Evolutionary conservation across 2,888 invertebrate genomes (phyloP).

Genomic region (Ormyrus rosae): DNA sequence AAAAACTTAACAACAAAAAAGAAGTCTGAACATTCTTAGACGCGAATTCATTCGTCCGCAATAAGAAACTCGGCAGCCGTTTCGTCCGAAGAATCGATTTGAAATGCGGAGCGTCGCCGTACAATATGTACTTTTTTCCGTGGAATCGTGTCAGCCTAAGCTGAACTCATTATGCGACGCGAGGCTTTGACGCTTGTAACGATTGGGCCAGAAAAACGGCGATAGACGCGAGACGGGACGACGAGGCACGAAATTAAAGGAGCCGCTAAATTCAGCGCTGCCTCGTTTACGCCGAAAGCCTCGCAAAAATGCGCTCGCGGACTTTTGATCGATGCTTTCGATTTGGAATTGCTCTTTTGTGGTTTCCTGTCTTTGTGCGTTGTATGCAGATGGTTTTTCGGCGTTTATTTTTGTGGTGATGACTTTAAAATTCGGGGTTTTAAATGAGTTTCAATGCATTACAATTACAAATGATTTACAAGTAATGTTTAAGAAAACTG

Average conservation of each 20-base stretch:
- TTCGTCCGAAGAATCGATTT: slow-evolving; percentile 46
- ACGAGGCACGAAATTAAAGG: slow-evolving; percentile 15
- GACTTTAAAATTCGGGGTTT: no score
- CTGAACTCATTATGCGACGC: slow-evolving; percentile 53
- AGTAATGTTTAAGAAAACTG: no score
- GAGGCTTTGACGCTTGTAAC: slow-evolving; percentile 31
- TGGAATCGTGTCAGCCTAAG: slow-evolving; percentile 44
- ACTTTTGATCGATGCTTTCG: not conserved
- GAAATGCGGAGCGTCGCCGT: slow-evolving; percentile 45
- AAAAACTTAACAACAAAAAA: slow-evolving; percentile 5
- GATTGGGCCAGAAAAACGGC: slow-evolving; percentile 32
- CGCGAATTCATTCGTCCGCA: slow-evolving; percentile 29
- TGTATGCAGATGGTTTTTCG: no score
- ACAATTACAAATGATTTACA: no score
- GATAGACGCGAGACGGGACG: no score
- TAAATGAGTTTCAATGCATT: no score
- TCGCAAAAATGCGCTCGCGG: not conserved
- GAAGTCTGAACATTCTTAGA: slow-evolving; percentile 22
- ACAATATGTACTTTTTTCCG: slow-evolving; percentile 27
- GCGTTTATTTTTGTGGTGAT: no score
- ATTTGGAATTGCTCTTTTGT: not conserved
- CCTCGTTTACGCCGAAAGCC: not conserved
- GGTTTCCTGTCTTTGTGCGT: no score
- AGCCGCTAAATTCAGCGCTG: slow-evolving; percentile 12
- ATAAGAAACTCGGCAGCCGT: slow-evolving; percentile 26